These are phyloP conservation scores for Formica selysi DNA, from an alignment of 1,140 invertebrate species.

Conservation along the genomic window DNA sequence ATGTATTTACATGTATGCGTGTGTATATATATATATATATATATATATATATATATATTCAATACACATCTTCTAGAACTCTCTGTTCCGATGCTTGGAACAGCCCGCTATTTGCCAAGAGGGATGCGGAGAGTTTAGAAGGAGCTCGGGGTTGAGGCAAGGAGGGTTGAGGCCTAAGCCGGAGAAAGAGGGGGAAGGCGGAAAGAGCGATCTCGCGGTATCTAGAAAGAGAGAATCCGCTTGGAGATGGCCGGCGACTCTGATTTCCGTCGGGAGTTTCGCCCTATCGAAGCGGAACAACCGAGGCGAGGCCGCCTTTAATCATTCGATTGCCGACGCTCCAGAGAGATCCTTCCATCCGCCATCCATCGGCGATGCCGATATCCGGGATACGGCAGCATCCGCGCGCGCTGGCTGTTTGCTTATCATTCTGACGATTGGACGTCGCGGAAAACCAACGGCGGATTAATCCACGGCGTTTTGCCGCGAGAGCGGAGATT, in stretches of 20 bases:
- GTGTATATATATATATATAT: background rate
- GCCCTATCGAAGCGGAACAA: slow-evolving; percentile 73
- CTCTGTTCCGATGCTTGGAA: slow-evolving; percentile 77
- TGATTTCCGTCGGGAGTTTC: slow-evolving; percentile 85
- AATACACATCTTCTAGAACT: slow-evolving; percentile 74
- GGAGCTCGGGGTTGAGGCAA: slow-evolving; percentile 71
- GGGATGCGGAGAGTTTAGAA: slow-evolving; percentile 81
- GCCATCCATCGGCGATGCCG: slow-evolving; percentile 33
- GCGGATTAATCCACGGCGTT: slow-evolving; percentile 65
- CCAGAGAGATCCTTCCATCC: slow-evolving; percentile 73
- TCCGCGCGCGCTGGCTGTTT: slow-evolving; percentile 63
- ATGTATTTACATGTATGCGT: slow-evolving; percentile 6
- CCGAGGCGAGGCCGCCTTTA: slow-evolving; percentile 82
- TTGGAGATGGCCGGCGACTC: slow-evolving; percentile 79
- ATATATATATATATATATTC: background rate
- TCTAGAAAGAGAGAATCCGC: slow-evolving; percentile 72
- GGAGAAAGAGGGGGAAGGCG: background rate
- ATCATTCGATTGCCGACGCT: slow-evolving; percentile 84
- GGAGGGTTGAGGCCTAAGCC: slow-evolving; percentile 60
- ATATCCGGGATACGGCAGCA: slow-evolving; percentile 54
- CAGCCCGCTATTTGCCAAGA: slow-evolving; percentile 82
- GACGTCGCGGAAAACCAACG: slow-evolving; percentile 55
- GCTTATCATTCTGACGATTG: slow-evolving; percentile 64
- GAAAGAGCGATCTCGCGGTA: slow-evolving; percentile 40
- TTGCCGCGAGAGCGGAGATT: slow-evolving; percentile 3